Evolutionary conservation across 2,888 invertebrate genomes (phyloP), one percentile per base, ranked within the genome.

Genomic region (Protodeltote pygarga): DNA sequence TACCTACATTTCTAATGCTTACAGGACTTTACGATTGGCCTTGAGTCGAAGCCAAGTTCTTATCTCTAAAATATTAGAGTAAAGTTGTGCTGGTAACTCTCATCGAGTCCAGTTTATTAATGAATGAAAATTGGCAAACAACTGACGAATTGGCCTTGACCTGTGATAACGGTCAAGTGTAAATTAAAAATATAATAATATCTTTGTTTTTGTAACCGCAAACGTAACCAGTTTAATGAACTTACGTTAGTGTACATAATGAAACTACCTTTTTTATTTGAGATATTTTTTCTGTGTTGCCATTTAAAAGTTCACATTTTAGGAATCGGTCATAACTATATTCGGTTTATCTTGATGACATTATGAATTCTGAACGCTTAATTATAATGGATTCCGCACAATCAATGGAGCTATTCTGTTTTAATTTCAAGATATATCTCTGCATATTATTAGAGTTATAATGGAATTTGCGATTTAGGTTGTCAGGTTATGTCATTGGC

Each of bases 261-360:
- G n/a, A n/a, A n/a, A n/a, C n/a, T n/a, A 35, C 13, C 32, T 55
- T 51, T 57, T 44, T 45, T 35, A 61, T 57, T 17, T 14, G 14
- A 16, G 47, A 52, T 32, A 47, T 34, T 42, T 57, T 65, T 69
- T 34, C 24, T 41, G 25, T 19, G 13, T 8, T 5, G 21, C 13
- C 27, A 6, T 16, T 15, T 28, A 6, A n/a, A 6, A 4, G 6
- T n/a, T 9, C 11, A 33, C 28, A 27, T 49, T 52, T 61, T 40
- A 19, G 32, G 24, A 52, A 44, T 45, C 50, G 15, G 27, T 17
- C 5, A 28, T 40, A 55, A 45, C 39, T 50, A 34, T 29, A 69
- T 51, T 47, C 45, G 14, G 29, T 47, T 47, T 52, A 66, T 65
- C 63, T 59, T 19, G 59, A 66, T 59, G 70, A 59, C 54, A 52